A percentile compares a stretch with the other conserved stretches of the same genome.
Conservation (phyloP, 2,797 vertebrate genomes). For the Scyliorhinus canicula region DNA sequence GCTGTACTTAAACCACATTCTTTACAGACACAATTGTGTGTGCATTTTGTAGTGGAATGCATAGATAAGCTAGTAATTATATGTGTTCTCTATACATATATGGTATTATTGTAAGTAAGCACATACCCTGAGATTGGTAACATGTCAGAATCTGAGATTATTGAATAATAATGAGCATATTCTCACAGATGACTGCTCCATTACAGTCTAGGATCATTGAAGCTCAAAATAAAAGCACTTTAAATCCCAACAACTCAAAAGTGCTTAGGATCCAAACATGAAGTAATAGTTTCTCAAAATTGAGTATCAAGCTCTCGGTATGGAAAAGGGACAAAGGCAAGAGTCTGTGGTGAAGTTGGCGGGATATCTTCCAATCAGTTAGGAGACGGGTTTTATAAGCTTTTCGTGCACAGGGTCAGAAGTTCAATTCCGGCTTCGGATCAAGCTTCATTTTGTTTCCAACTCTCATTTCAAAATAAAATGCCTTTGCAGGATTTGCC, state of each 20-base stretch:
- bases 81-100: background rate
- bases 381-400: background rate
- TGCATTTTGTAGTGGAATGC: background rate
- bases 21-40: background rate
- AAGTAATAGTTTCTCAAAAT: background rate
- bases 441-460: background rate
- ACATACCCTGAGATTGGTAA: background rate
- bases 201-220: background rate
- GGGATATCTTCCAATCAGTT: background rate
- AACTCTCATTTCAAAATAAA: background rate
- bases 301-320: background rate
- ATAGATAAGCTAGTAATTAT: background rate
- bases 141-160: background rate
- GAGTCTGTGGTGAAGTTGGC: background rate
- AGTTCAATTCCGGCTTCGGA: background rate
- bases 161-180: background rate
- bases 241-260: slow-evolving; percentile 30
- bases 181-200: background rate
- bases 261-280: slow-evolving; percentile 6
- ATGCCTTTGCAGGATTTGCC: background rate
- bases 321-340: background rate
- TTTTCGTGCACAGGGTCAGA: background rate
- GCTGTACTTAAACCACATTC: background rate
- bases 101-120: background rate
- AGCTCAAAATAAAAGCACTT: slow-evolving; percentile 19